phyloP scores from a whole-genome alignment of 2,888 invertebrate genomes.

The Frankliniella intonsa region DNA sequence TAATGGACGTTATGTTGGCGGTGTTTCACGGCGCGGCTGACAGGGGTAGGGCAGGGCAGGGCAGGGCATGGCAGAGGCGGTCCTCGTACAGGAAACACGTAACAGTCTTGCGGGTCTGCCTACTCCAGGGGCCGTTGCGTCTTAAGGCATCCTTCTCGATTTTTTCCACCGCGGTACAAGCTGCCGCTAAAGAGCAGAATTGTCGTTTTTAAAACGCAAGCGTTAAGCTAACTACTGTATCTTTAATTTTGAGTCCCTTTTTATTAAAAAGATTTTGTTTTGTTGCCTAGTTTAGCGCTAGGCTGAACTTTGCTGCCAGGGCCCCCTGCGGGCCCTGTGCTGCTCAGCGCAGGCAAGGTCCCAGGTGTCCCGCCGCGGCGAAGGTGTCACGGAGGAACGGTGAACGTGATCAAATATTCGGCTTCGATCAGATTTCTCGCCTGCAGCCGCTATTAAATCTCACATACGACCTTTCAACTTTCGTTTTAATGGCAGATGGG shows the following conservation, averaged over 20 bases:
- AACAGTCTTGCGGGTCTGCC: no score
- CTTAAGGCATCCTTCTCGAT: no score
- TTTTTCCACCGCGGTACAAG: no score
- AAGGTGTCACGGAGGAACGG: slow-evolving; percentile 14
- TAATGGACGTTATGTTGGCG: neutral
- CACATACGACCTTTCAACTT: slow-evolving; percentile 26
- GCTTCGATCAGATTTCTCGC: slow-evolving; percentile 24
- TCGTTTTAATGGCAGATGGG: slow-evolving; percentile 26
- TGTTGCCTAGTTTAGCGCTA: no score
- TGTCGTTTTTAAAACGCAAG: no score
- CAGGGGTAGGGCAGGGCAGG: neutral
- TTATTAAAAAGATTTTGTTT: no score
- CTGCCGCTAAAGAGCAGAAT: no score
- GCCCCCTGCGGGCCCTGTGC: neutral
- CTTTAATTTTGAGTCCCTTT: no score
- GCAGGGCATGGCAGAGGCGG: neutral
- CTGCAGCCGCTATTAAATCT: slow-evolving; percentile 25
- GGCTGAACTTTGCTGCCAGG: neutral
- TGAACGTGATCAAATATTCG: slow-evolving; percentile 13
- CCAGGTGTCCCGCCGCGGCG: neutral
- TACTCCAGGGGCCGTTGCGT: no score
- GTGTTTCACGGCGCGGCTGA: neutral
- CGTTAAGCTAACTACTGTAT: no score
- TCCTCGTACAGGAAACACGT: no score
- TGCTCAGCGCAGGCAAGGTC: neutral